Evolutionary conservation across 2,113 vertebrate genomes (phyloP), one percentile per base, ranked within the genome.

Genomic region (Mixornis gularis): DNA sequence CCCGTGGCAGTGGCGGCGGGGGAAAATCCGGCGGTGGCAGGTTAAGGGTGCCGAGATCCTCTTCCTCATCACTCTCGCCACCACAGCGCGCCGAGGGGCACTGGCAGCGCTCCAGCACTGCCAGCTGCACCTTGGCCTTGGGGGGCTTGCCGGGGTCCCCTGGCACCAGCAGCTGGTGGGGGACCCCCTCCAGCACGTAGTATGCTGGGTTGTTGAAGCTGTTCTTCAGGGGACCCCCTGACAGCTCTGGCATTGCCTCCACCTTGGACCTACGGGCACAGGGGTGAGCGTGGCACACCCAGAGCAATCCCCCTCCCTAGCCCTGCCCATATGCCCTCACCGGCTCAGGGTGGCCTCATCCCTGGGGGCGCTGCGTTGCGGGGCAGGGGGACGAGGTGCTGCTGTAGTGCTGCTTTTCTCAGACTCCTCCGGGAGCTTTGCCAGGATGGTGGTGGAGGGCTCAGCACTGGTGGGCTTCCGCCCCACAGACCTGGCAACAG

Each of bases 131-230:
- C 91, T 99, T 99, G 93, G 94, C 97, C 72, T 98, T 98, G 55
- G 92, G 79, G 40, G 73, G 64, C 64, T 98, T 98, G 56, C 94
- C 78, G 10, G 70, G 98, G 85, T 97, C 95, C 17, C 98, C 98
- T 0, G 98, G 58, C 1, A 97, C 97, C 91, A 92, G 97, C 97
- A 69, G 97, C 98, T 99, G 99, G 94, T 99, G 99, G 5, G 99
- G 98, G 74, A 99, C 99, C 4, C 99, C 99, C 91, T 99, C 99
- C 63, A 99, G 97, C 79, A 99, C 99, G 48, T 99, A 99, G 97
- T 99, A 99, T 24, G 99, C 99, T 0, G 99, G 99, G 91, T 99
- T 99, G 91, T 99, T 99, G 98, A 99, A 99, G 97, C 99, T 99
- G 98, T 99, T 99, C 96, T 99, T 99, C 94, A 97, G 92, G 6